Percentiles rank a stretch among this genome's conserved stretches.
These are phyloP conservation scores for Sinotaia quadrata DNA, from an alignment of 2,888 invertebrate species.

Conservation along the genomic window DNA sequence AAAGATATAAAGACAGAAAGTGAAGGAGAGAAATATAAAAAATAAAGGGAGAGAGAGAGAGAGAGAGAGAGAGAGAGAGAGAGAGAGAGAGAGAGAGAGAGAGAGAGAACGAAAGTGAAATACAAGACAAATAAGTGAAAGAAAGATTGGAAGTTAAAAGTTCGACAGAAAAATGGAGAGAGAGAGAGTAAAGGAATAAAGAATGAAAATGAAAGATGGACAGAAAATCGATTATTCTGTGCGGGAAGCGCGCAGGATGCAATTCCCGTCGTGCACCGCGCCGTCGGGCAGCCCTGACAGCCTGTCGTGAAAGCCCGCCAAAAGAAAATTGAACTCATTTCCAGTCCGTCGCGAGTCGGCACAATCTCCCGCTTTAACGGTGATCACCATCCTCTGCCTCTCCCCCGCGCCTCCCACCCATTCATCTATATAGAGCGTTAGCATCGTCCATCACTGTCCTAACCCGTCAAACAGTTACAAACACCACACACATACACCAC, in stretches of 20 bases:
- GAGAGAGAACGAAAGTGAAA: not conserved
- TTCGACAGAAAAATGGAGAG: too few species aligned
- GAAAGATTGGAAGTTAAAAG: too few species aligned
- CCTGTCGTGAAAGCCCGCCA: conserved; percentile 7
- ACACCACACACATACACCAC: too few species aligned
- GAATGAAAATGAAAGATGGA: too few species aligned
- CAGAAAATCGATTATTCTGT: conserved; percentile 10
- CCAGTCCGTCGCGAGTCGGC: conserved; percentile 4
- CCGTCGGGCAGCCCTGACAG: conserved; percentile 11
- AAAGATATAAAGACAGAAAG: not conserved
- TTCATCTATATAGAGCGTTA: too few species aligned
- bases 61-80: not conserved
- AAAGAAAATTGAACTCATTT: conserved; percentile 26
- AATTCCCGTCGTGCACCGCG: conserved; percentile 18
- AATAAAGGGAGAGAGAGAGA: conserved; percentile 2
- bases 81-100: not conserved
- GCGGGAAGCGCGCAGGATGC: conserved; percentile 20
- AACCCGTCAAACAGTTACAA: too few species aligned
- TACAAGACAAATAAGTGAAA: not conserved
- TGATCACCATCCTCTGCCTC: too few species aligned
- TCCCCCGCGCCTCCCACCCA: not conserved
- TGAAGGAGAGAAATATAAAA: not conserved
- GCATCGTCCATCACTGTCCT: too few species aligned
- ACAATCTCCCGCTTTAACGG: not conserved
- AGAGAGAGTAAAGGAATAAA: too few species aligned